Conservation (phyloP, 2,797 vertebrate genomes). For the Gymnoscopelus microlampas region DNA sequence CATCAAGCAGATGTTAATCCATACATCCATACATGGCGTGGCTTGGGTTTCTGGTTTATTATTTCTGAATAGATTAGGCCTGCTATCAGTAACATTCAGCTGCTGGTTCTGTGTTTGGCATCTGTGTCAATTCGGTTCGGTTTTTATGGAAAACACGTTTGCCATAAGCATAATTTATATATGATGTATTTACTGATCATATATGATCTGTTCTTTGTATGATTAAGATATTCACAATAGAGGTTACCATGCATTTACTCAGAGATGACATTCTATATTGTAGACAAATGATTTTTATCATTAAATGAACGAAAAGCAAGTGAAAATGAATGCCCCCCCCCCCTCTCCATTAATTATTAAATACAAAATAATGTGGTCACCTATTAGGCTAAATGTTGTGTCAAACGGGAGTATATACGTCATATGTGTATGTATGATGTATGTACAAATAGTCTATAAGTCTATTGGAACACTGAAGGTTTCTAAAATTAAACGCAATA, state of each 20-base stretch:
- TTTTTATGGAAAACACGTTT: not conserved
- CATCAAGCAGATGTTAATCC: constrained; percentile 74
- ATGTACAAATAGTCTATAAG: not conserved
- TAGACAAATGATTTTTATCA: too few relatives aligned
- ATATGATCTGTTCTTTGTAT: too few relatives aligned
- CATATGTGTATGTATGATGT: constrained; percentile 9
- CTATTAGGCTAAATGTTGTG: too few relatives aligned
- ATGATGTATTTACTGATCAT: too few relatives aligned
- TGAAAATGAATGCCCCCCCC: too few relatives aligned
- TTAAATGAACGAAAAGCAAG: too few relatives aligned
- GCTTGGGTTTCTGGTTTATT: constrained; percentile 78
- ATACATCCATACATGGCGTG: constrained; percentile 74
- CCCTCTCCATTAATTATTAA: too few relatives aligned
- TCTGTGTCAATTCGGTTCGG: not conserved
- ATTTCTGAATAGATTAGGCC: constrained; percentile 63
- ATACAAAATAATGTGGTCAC: too few relatives aligned
- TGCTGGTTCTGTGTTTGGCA: constrained; percentile 11
- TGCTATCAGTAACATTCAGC: constrained; percentile 33
- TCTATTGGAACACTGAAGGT: constrained; percentile 15
- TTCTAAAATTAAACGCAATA: constrained; percentile 31
- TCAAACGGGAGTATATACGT: too few relatives aligned
- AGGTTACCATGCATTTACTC: too few relatives aligned
- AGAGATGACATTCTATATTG: too few relatives aligned
- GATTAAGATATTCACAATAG: too few relatives aligned
- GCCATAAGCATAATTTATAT: not conserved